phyloP scores from a whole-genome alignment of 1,140 invertebrate genomes.

The Ruditapes philippinarum region DNA sequence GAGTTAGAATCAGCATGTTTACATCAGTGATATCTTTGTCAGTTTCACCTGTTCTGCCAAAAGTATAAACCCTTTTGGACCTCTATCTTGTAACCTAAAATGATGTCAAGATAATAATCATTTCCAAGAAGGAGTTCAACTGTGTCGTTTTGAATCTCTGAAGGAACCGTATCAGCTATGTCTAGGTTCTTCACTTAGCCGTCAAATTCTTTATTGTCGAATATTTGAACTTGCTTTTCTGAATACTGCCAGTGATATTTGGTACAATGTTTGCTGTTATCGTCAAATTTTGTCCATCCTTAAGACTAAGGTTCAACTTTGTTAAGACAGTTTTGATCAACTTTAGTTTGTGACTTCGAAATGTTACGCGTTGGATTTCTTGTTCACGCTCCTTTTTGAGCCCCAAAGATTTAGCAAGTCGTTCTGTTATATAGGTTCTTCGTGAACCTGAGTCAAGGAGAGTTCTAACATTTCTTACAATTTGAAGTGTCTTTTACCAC shows the following conservation, averaged over 20 bases:
- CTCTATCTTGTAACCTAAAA: not conserved
- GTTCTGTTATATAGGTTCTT: not conserved
- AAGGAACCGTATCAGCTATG: not conserved
- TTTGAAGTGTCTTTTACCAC: not conserved
- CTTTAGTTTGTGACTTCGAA: not conserved
- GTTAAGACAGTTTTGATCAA: not conserved
- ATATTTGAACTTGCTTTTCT: not conserved
- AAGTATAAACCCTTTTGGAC: not conserved
- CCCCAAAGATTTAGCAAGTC: not conserved
- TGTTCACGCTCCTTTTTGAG: not conserved
- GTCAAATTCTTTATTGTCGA: not conserved
- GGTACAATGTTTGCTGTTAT: not conserved
- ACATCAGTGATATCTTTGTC: not conserved
- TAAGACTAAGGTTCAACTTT: not conserved
- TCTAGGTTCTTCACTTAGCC: not conserved
- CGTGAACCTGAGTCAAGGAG: slow-evolving; percentile 1
- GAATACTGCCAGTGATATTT: not conserved
- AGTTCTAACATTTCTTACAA: not conserved
- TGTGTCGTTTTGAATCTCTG: not conserved
- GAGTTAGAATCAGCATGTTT: not conserved
- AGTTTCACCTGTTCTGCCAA: not conserved
- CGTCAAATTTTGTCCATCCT: not conserved
- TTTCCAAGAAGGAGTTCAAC: not conserved
- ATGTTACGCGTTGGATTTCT: not conserved
- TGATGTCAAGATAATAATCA: slow-evolving; percentile 1